Evolutionary conservation across 2,888 invertebrate species (phyloP), one percentile per base, ranked within the genome.

Genomic region (Amorpha juglandis): DNA sequence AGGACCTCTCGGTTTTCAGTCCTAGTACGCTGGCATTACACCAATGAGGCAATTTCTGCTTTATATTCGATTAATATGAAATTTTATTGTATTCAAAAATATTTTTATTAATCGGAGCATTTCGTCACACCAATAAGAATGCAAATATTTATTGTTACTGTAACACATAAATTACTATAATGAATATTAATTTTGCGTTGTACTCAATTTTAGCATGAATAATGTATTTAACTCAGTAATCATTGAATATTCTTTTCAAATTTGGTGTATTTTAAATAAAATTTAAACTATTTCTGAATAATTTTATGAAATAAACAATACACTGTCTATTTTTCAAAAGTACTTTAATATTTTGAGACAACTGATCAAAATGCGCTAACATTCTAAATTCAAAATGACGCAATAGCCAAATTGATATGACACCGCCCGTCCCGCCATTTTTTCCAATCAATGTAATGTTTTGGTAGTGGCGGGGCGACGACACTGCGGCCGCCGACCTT

Each of bases 401-500:
- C 19, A 65, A 65, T 33, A 64, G 1, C 27, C 38, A 14, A 35
- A 65, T 58, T 21, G 58, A 58, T 33, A 55, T 16, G 51, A 66
- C 42, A 52, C 42, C 35, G 53, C 38, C 51, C 45, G 52, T 47
- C 38, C 51, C 45, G 62, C 62, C 58, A 58, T 65, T 58, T 64
- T 55, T 65, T 48, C 47, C 66, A 64, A 73, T 74, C 73, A 68
- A 70, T 74, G 74, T 75, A 76, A 78, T 88, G 86, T 87, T 87
- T 87, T 84, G 83, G 78, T 73, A 70, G 70, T 64, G 53, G 69
- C 50, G 72, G 81, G 78, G 77, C 84, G 78, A 69, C 71, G 81
- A 80, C 78, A 83, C 80, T 62, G 67, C 78, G 90, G 84, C 67
- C 87, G 83, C 74, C 79, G 82, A 90, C 90, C 90, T 89, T 89